phyloP scores from a whole-genome alignment of 2,797 vertebrate genomes.

The Sebastes trivittatus region DNA sequence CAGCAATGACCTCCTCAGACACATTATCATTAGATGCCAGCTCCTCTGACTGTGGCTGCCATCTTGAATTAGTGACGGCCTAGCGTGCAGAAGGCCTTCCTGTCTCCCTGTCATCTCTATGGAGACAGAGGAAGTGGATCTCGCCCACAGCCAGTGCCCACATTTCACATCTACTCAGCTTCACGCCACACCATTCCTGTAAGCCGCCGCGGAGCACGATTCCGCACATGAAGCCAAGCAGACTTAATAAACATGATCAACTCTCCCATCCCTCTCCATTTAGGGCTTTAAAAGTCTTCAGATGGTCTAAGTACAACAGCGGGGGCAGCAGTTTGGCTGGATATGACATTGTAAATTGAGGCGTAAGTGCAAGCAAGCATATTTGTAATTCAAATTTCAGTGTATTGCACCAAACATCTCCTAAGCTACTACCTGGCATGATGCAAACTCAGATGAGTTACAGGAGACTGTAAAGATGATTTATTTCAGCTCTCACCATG shows the following conservation, averaged over 20 bases:
- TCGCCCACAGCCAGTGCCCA: constrained; percentile 78
- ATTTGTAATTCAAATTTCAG: constrained; percentile 64
- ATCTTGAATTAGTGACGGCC: constrained; percentile 77
- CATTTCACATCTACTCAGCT: constrained; percentile 78
- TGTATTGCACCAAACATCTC: constrained; percentile 31
- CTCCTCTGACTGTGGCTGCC: constrained; percentile 76
- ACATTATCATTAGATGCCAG: constrained; percentile 78
- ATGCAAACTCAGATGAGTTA: constrained; percentile 37
- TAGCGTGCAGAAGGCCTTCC: constrained; percentile 68
- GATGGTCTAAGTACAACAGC: constrained; percentile 52
- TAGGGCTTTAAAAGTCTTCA: constrained; percentile 65
- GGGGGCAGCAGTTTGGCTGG: constrained; percentile 53
- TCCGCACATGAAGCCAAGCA: constrained; percentile 67
- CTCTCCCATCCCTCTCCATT: constrained; percentile 65
- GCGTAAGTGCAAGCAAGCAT: constrained; percentile 48
- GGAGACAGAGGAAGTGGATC: constrained; percentile 76
- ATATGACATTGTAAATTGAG: constrained; percentile 61
- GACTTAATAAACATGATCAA: constrained; percentile 78
- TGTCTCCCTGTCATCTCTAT: constrained; percentile 78
- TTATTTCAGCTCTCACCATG: constrained; percentile 36
- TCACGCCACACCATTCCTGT: constrained; percentile 67
- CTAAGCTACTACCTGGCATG: constrained; percentile 37
- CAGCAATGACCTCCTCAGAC: constrained; percentile 75
- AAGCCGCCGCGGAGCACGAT: constrained; percentile 51
- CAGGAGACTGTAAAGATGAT: constrained; percentile 55